These are phyloP conservation scores for Actenoides hombroni DNA, from an alignment of 2,113 vertebrate genomes.

Conservation along the genomic window DNA sequence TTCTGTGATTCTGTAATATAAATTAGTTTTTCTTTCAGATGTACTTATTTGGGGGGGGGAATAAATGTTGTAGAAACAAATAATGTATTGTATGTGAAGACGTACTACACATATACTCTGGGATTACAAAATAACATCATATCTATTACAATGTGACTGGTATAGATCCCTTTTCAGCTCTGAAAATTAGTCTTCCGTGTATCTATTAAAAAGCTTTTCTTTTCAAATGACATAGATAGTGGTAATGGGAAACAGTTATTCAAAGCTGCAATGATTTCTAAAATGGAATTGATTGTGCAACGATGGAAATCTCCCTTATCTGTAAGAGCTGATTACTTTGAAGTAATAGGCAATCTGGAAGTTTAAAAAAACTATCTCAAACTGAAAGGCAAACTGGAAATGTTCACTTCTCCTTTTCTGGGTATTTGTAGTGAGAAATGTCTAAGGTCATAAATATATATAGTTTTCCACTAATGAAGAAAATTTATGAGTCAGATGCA, in stretches of 20 bases:
- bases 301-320: background rate
- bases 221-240: background rate
- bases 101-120: background rate
- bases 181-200: background rate
- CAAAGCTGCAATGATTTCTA: background rate
- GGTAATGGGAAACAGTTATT: background rate
- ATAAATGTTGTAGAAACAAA: background rate
- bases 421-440: background rate
- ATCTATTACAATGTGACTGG: background rate
- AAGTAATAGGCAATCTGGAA: background rate
- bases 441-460: background rate
- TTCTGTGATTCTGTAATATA: background rate
- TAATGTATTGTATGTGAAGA: background rate
- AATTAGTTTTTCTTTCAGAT: background rate
- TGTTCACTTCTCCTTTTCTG: background rate
- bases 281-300: background rate
- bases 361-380: background rate
- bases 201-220: background rate
- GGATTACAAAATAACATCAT: background rate
- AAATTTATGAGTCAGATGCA: background rate
- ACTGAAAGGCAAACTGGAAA: background rate
- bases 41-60: rapidly evolving
- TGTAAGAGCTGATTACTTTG: background rate
- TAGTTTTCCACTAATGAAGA: background rate
- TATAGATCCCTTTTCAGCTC: background rate